Evolutionary conservation across 2,113 vertebrate genomes (phyloP), one percentile per base, ranked within the genome.

Genomic region (Peromyscus maniculatus): DNA sequence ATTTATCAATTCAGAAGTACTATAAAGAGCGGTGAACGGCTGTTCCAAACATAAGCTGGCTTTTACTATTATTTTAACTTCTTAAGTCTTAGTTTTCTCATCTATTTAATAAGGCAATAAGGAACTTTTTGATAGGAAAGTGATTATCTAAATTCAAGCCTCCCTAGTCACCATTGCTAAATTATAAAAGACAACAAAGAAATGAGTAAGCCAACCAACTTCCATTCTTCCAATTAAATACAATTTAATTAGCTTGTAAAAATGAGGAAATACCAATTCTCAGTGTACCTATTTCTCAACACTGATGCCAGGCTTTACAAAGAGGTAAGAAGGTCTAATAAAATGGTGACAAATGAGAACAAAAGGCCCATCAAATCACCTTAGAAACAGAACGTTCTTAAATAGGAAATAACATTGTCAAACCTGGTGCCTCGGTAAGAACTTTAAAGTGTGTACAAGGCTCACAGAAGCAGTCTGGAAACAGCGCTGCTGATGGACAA

Each of bases 1-100:
- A 74, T 87, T 84, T 94, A 31, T 84, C 43, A 77, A 64, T 72
- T 89, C 59, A 95, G 69, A 94, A 31, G 2, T 16, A 94, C 46
- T 64, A 64, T 43, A 16, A 36, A 86, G 19, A 75, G 33, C 72
- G n/a, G 16, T 87, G 57, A 79, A 36, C 49, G 55, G 5, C 12
- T 49, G 7, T 28, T 1, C 31, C 49, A 69, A 31, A 28, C 15
- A 74, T 75, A 91, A 83, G 0, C 39, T 89, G 26, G 0, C 6
- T 84, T 92, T 87, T 71, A 52, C 43, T 59, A 43, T 82, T 84
- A 62, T 69, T 39, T 52, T 74, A 77, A 43, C n/a, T 90, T 77
- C 36, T 3, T 28, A 21, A 55, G 36, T 62, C 36, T 89, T 89
- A 15, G 3, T 36, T 88, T 92, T 62, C 49, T 96, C 62, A 90